These are phyloP conservation scores for Petrolisthes cinctipes DNA, from an alignment of 2,888 invertebrate species.

Conservation along the genomic window DNA sequence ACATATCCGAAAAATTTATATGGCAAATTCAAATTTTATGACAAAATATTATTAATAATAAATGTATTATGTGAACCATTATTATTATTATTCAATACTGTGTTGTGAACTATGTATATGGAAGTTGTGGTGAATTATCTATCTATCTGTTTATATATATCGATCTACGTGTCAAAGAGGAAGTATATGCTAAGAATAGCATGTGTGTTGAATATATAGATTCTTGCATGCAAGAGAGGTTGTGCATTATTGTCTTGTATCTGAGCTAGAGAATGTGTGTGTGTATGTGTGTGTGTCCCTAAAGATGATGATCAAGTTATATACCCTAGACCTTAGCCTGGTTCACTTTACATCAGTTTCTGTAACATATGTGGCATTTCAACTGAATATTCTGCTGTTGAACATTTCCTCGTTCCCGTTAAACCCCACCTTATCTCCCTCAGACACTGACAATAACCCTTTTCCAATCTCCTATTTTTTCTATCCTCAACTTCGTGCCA, in stretches of 20 bases:
- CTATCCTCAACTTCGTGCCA: too few species aligned
- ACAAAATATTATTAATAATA: constrained; percentile 12
- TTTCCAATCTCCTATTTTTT: too few species aligned
- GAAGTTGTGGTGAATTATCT: background rate
- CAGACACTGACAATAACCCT: too few species aligned
- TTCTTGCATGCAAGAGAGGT: background rate
- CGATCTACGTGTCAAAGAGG: constrained; percentile 9
- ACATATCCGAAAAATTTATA: constrained; percentile 9
- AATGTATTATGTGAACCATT: background rate
- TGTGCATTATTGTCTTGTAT: background rate
- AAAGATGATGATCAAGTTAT: background rate
- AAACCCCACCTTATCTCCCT: too few species aligned
- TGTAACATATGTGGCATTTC: too few species aligned
- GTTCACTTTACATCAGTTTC: too few species aligned
- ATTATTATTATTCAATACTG: background rate
- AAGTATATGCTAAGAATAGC: background rate
- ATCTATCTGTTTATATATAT: constrained; percentile 18
- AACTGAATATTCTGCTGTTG: too few species aligned
- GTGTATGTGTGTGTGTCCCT: background rate
- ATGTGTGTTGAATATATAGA: background rate
- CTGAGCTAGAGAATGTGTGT: background rate
- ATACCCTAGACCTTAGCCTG: too few species aligned
- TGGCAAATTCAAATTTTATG: background rate
- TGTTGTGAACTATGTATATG: constrained; percentile 1
- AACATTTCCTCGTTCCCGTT: too few species aligned